A percentile compares a stretch with the other conserved stretches of the same genome.
Conservation (phyloP, 2,888 invertebrate genomes). For the Spilosoma lubricipeda region DNA sequence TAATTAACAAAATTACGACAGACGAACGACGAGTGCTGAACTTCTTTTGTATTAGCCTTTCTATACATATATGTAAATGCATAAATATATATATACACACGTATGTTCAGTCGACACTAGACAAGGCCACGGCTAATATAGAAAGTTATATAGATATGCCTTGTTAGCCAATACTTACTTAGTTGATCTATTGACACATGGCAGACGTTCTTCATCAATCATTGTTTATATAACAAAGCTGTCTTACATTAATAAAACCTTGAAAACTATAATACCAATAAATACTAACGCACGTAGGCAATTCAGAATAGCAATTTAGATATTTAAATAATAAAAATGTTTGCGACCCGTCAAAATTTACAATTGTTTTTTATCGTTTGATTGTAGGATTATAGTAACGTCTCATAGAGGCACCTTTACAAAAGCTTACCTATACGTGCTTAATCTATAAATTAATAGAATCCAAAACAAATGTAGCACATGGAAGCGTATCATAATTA, state of each 20-base stretch:
- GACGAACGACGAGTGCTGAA: too few relatives aligned
- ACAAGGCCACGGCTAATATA: slow-evolving; percentile 1
- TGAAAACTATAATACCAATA: slow-evolving; percentile 30
- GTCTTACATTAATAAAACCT: slow-evolving; percentile 38
- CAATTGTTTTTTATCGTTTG: not conserved
- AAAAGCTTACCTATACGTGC: too few relatives aligned
- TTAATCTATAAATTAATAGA: too few relatives aligned
- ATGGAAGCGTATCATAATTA: too few relatives aligned
- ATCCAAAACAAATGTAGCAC: too few relatives aligned
- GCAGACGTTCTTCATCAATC: slow-evolving; percentile 44
- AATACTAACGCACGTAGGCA: slow-evolving; percentile 16
- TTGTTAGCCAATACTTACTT: slow-evolving; percentile 8
- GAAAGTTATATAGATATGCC: slow-evolving; percentile 13
- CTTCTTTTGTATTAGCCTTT: not conserved
- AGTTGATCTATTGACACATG: slow-evolving; percentile 23
- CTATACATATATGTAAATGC: too few relatives aligned
- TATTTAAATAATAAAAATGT: not conserved
- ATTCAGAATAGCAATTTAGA: slow-evolving; percentile 13
- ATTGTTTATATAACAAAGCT: slow-evolving; percentile 37
- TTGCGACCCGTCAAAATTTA: not conserved
- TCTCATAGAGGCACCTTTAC: not conserved
- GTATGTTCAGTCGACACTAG: not conserved
- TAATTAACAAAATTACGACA: too few relatives aligned
- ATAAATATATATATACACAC: not conserved
- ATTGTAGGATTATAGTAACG: not conserved